Evolutionary conservation across 2,113 vertebrate genomes (phyloP).

Genomic region (Tupaia tana): DNA sequence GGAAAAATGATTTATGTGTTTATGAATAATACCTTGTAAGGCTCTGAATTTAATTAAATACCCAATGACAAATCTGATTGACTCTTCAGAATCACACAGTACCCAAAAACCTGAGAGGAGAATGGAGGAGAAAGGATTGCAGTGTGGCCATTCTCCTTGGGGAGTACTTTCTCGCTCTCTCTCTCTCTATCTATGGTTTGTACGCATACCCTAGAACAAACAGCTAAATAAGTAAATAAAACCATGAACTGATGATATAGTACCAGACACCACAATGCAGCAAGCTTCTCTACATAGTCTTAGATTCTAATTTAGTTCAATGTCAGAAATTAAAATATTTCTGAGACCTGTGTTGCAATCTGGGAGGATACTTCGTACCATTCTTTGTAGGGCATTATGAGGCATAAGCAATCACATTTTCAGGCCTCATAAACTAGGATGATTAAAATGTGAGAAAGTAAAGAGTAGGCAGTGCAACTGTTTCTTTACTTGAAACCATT

Average conservation of each 20-base stretch:
- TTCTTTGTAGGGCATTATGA: neutral
- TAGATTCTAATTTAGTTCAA: slow-evolving; percentile 29
- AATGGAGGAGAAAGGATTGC: too few relatives aligned
- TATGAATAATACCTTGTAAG: too few relatives aligned
- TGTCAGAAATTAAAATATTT: slow-evolving; percentile 23
- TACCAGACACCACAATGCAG: neutral
- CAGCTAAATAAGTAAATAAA: neutral
- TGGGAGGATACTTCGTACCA: neutral
- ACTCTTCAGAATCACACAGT: too few relatives aligned
- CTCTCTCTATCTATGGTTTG: too few relatives aligned
- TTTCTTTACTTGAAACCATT: neutral
- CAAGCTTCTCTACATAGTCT: neutral
- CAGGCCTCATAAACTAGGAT: neutral
- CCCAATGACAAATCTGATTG: too few relatives aligned
- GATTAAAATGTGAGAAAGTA: neutral
- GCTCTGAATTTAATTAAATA: too few relatives aligned
- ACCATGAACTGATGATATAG: neutral
- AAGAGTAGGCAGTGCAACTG: neutral
- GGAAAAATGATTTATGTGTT: too few relatives aligned
- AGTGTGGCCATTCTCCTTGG: too few relatives aligned
- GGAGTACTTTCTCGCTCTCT: too few relatives aligned
- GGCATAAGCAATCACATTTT: neutral
- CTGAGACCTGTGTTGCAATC: neutral
- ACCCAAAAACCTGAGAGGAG: too few relatives aligned
- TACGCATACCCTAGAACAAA: too few relatives aligned